Percentiles rank a stretch among this genome's conserved stretches.
These are phyloP conservation scores for Periphyllus acericola DNA, from an alignment of 2,888 invertebrate genomes.

Conservation along the genomic window DNA sequence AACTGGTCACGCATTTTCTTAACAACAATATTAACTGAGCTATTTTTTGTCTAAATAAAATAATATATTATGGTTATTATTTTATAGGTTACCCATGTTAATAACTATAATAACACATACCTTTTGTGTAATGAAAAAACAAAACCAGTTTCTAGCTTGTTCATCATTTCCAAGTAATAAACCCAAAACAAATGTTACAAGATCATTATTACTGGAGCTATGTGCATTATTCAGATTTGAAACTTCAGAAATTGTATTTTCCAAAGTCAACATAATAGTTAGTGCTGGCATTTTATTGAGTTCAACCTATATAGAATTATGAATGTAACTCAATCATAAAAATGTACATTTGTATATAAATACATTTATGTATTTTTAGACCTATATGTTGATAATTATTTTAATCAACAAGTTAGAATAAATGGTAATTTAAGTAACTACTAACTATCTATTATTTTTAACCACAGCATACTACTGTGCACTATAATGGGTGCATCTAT, in stretches of 20 bases:
- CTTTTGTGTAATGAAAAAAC: slow-evolving; percentile 88
- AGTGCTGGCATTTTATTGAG: slow-evolving; percentile 84
- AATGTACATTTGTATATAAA: too few relatives aligned
- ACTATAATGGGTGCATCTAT: too few relatives aligned
- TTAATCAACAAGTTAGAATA: too few relatives aligned
- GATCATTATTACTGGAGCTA: slow-evolving; percentile 68
- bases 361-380: too few relatives aligned
- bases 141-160: slow-evolving; percentile 91
- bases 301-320: slow-evolving; percentile 74
- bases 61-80: neutral
- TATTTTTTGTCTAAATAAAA: slow-evolving; percentile 74
- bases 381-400: too few relatives aligned
- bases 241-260: slow-evolving; percentile 63
- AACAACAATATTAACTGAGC: slow-evolving; percentile 75
- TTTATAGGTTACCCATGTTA: neutral
- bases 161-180: slow-evolving; percentile 90
- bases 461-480: too few relatives aligned
- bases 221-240: slow-evolving; percentile 61
- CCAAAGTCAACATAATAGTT: slow-evolving; percentile 65
- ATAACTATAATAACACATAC: slow-evolving; percentile 48
- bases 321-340: neutral
- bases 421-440: too few relatives aligned
- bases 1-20: slow-evolving; percentile 80
- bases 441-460: too few relatives aligned
- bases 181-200: slow-evolving; percentile 88